Base-by-base conservation (phyloP, 2,888 invertebrate genomes). In the Acleris holmiana region DNA sequence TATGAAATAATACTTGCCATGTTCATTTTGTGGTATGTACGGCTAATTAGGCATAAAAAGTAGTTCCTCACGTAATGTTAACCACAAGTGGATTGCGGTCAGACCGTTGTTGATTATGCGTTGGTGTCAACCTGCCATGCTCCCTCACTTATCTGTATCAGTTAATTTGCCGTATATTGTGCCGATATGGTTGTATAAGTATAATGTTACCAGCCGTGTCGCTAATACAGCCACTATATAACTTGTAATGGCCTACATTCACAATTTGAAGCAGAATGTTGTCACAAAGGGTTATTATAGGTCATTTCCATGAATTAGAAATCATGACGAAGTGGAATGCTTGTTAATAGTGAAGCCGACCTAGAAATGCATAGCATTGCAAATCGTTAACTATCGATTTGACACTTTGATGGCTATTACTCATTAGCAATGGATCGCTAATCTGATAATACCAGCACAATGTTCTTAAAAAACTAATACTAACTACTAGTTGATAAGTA, bases 221-320 rank as follows among this genome's bases (percentile, higher is more conserved):
- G 46, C 47, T 18, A 2, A 10, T 51, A 35, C 17, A 35, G 17
- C 51, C n/a, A 18, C 29, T 29, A 18, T 47, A 18, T 40, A 19
- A 53, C 53, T 35, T 53, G 15, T 19, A 35, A 40, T 53, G 58
- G 18, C 29, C 41, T 25, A 48, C 58, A 58, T 44, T 47, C 29
- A 53, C 58, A 25, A 64, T 59, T 35, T 54, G 48, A 64, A 44
- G 40, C 58, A 21, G 29, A 41, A 47, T 54, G 47, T 23, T 54
- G 47, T 21, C 41, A 54, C 58, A 64, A 59, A 48, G 41, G 64
- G 4, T 13, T 35, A 51, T 53, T 64, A 58, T 53, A 65, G 64
- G 59, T 55, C 55, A 60, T 55, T 49, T 65, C 78, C 75, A 76
- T 79, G 76, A 77, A 77, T 77, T 80, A 80, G 76, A 80, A 82